Evolutionary conservation across 2,888 invertebrate species (phyloP).

Genomic region (Calameuta idolon): DNA sequence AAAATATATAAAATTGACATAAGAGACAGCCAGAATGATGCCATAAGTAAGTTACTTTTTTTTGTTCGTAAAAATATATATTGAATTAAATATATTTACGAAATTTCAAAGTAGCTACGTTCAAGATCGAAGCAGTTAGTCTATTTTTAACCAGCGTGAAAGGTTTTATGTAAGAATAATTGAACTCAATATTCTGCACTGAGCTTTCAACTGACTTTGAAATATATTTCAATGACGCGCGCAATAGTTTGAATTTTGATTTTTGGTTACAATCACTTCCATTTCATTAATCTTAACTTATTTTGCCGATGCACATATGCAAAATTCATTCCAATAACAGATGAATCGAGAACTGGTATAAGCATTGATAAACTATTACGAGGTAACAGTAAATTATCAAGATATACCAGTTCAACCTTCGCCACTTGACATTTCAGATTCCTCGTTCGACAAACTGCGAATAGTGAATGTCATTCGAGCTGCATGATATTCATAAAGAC

Average conservation of each 20-base stretch:
- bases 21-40: neutral
- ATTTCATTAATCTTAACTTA: neutral
- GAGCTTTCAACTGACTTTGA: neutral
- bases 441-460: neutral
- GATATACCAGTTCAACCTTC: neutral
- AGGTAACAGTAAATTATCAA: neutral
- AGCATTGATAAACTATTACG: neutral
- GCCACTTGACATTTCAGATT: neutral
- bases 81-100: neutral
- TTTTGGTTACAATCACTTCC: neutral
- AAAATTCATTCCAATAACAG: neutral
- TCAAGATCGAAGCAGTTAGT: too few species aligned
- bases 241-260: neutral
- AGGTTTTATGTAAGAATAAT: neutral
- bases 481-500: neutral
- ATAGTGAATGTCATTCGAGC: neutral
- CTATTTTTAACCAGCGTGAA: neutral
- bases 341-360: neutral
- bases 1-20: too few species aligned
- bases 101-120: too few species aligned
- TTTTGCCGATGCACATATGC: neutral
- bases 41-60: neutral
- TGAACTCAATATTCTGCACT: neutral
- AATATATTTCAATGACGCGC: neutral
- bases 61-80: neutral